phyloP scores from a whole-genome alignment of 2,113 vertebrate species.

The rat (Rattus norvegicus) region DNA sequence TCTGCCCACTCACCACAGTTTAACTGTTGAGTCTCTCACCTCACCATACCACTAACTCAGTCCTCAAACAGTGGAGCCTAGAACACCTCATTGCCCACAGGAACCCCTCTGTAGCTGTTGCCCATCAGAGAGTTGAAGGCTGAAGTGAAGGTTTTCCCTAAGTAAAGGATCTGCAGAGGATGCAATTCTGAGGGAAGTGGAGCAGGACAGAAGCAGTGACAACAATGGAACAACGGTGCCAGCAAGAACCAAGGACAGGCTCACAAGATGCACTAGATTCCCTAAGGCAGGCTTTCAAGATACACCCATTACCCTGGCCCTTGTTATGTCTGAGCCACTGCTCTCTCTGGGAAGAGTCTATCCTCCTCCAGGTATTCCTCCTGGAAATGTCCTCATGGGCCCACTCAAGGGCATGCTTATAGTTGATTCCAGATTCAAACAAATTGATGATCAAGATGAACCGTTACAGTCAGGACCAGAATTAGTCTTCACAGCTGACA shows the following conservation, averaged over 20 bases:
- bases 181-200: neutral
- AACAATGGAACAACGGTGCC: neutral
- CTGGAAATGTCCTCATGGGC: neutral
- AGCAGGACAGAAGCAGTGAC: neutral
- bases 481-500: neutral
- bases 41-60: neutral
- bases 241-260: neutral
- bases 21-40: neutral
- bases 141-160: neutral
- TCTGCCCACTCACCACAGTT: neutral
- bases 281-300: no score
- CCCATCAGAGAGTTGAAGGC: neutral
- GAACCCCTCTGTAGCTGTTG: neutral
- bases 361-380: neutral
- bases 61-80: neutral
- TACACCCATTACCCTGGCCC: neutral
- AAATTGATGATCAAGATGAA: no score
- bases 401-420: neutral
- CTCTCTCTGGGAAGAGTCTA: neutral
- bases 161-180: neutral
- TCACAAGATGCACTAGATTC: neutral
- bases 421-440: neutral
- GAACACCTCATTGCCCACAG: neutral
- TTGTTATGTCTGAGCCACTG: neutral
- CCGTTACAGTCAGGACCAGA: neutral